Evolutionary conservation across 1,140 invertebrate species (phyloP).

Genomic region (Dolichoris vasculosae): DNA sequence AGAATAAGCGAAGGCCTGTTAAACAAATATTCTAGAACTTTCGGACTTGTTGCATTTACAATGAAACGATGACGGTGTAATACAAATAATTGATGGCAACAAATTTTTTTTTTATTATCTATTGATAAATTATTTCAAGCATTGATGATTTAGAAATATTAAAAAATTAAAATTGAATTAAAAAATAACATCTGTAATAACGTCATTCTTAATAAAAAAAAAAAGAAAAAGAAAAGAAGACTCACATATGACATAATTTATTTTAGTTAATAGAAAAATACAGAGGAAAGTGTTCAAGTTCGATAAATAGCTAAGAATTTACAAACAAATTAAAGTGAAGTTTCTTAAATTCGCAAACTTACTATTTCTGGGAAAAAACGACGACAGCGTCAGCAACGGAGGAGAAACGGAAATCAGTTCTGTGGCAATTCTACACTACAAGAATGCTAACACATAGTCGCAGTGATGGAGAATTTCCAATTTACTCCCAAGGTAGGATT

Average conservation of each 20-base stretch:
- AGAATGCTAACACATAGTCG: slow-evolving; percentile 86
- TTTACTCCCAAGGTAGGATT: slow-evolving; percentile 77
- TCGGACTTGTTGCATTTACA: neutral
- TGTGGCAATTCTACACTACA: slow-evolving; percentile 69
- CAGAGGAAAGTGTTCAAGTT: slow-evolving; percentile 18
- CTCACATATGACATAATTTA: neutral
- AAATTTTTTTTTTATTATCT: neutral
- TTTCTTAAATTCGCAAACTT: slow-evolving; percentile 62
- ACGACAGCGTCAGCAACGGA: slow-evolving; percentile 59
- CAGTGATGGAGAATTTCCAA: slow-evolving; percentile 87
- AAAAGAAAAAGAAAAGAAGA: neutral
- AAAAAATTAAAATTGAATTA: neutral
- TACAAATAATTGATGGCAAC: slow-evolving; percentile 9
- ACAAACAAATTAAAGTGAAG: slow-evolving; percentile 60
- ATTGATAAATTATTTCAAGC: neutral
- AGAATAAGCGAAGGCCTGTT: neutral
- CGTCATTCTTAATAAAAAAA: neutral
- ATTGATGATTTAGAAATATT: neutral
- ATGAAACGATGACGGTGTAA: neutral
- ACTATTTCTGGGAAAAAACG: slow-evolving; percentile 63
- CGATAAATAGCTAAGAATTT: slow-evolving; percentile 9
- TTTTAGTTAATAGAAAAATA: slow-evolving; percentile 17
- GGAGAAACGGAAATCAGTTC: slow-evolving; percentile 62
- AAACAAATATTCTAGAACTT: neutral
- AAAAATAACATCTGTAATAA: neutral